Conservation (phyloP, 2,113 vertebrate genomes). For the Oophaga pumilio region DNA sequence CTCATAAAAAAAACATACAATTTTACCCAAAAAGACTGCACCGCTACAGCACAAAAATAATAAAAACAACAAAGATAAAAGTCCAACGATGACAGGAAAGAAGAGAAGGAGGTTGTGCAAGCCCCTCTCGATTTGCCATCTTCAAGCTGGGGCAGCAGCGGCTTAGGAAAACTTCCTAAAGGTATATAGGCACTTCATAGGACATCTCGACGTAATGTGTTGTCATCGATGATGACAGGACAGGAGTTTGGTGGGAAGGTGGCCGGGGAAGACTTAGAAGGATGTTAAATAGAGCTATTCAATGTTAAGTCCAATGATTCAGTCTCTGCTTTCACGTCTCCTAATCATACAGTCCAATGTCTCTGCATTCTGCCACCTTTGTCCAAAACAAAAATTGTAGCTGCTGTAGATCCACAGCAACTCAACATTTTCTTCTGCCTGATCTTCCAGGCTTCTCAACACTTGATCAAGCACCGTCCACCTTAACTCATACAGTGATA, state of each 20-base stretch:
- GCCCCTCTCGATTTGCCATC: background rate
- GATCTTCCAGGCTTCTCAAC: background rate
- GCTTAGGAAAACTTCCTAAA: background rate
- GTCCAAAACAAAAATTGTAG: background rate
- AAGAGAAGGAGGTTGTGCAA: background rate
- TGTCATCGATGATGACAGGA: slow-evolving; percentile 55
- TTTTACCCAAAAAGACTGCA: background rate
- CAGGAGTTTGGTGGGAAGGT: slow-evolving; percentile 1
- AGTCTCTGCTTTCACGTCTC: slow-evolving; percentile 15
- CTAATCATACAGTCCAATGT: background rate
- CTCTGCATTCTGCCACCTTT: background rate
- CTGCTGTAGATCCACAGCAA: background rate
- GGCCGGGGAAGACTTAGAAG: background rate
- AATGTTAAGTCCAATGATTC: background rate
- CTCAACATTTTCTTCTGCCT: background rate
- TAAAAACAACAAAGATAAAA: background rate
- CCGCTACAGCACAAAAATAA: background rate
- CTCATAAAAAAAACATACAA: background rate
- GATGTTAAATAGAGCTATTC: slow-evolving; percentile 3
- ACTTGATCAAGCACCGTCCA: background rate
- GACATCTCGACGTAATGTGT: background rate
- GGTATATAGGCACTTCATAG: slow-evolving; percentile 37
- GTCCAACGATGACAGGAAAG: background rate
- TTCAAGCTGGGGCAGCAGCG: background rate
- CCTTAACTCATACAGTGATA: background rate